Evolutionary conservation across 2,113 vertebrate species (phyloP).

Genomic region (Nansenia antarctica): DNA sequence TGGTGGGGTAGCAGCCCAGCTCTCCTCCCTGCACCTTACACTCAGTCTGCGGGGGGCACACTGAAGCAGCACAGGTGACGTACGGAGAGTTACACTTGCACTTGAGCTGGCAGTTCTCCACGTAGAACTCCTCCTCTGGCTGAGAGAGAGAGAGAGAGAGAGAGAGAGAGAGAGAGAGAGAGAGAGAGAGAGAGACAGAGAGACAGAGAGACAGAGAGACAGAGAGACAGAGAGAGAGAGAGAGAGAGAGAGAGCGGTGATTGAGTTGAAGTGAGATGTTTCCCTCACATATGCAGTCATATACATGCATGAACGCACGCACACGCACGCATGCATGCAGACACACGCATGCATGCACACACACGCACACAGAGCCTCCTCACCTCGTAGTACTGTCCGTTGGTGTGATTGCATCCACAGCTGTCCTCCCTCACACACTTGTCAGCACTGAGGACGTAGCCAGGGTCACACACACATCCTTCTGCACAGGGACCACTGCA

Average conservation of each 20-base stretch:
- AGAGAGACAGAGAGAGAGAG: too few relatives aligned
- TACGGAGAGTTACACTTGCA: slow-evolving; percentile 62
- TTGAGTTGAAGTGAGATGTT: background rate
- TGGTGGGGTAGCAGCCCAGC: slow-evolving; percentile 72
- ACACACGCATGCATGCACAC: too few relatives aligned
- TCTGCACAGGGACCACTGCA: slow-evolving; percentile 71
- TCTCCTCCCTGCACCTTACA: slow-evolving; percentile 67
- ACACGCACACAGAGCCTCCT: too few relatives aligned
- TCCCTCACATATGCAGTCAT: background rate
- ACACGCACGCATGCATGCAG: background rate
- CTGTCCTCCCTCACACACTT: slow-evolving; percentile 62
- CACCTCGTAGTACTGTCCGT: slow-evolving; percentile 76
- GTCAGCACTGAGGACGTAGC: slow-evolving; percentile 72
- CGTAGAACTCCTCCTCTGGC: slow-evolving; percentile 72
- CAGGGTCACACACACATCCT: slow-evolving; percentile 73
- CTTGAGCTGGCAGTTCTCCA: slow-evolving; percentile 60
- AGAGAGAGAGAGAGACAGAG: too few relatives aligned
- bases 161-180: too few relatives aligned
- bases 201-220: too few relatives aligned
- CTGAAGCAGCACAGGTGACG: slow-evolving; percentile 51
- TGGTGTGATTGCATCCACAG: slow-evolving; percentile 66
- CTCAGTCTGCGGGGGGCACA: slow-evolving; percentile 67
- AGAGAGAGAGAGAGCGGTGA: too few relatives aligned
- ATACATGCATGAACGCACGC: background rate
- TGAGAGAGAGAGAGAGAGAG: too few relatives aligned